phyloP scores from a whole-genome alignment of 2,113 vertebrate genomes.

The Bombycilla garrulus region DNA sequence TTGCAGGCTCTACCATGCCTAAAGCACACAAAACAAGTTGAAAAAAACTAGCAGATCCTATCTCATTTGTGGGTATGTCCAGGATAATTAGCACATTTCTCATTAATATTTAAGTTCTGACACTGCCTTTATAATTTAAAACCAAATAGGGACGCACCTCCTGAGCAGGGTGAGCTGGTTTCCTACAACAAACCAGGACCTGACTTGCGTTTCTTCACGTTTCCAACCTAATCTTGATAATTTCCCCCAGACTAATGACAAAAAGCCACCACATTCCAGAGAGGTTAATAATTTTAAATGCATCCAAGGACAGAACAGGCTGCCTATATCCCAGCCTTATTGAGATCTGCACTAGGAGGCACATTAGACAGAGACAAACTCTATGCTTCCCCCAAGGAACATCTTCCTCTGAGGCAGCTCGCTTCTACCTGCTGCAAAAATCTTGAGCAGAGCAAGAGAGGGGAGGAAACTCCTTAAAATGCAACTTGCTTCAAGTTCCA shows the following conservation, averaged over 20 bases:
- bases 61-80: neutral
- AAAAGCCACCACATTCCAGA: neutral
- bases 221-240: neutral
- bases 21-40: neutral
- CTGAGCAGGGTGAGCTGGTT: neutral
- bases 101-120: neutral
- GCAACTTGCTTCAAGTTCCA: neutral
- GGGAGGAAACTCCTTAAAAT: neutral
- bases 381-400: neutral
- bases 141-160: neutral
- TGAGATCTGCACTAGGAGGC: neutral
- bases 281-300: neutral
- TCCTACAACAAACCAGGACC: neutral
- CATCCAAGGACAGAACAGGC: neutral
- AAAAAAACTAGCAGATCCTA: neutral
- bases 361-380: neutral
- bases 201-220: neutral
- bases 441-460: accelerated
- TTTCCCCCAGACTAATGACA: neutral
- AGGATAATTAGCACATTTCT: neutral
- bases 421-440: neutral
- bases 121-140: neutral
- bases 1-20: neutral
- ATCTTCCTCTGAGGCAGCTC: neutral
- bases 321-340: neutral